Conservation (phyloP, 1,140 invertebrate genomes). For the Trichonephila clavata region DNA sequence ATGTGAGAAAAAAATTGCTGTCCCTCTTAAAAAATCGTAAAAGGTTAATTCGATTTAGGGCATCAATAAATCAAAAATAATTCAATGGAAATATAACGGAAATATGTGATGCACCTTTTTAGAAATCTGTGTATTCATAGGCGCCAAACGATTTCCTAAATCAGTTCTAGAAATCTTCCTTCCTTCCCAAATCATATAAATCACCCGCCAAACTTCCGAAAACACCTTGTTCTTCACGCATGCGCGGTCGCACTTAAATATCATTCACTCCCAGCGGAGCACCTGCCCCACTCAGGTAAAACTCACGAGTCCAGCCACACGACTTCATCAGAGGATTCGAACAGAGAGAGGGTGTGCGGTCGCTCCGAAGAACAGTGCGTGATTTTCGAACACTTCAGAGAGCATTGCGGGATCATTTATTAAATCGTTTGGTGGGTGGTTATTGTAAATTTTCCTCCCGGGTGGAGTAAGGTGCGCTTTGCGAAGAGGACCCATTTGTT, state of each 20-base stretch:
- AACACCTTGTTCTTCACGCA: slow-evolving; percentile 29
- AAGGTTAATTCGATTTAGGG: too few relatives aligned
- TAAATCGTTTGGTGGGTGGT: slow-evolving; percentile 22
- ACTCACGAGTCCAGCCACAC: slow-evolving; percentile 3
- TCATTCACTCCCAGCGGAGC: not conserved
- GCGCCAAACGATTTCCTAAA: not conserved
- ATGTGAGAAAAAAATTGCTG: too few relatives aligned
- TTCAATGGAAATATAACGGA: not conserved
- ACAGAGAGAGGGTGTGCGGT: not conserved
- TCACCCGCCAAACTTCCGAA: slow-evolving; percentile 22
- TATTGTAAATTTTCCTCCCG: not conserved
- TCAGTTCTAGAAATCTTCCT: not conserved
- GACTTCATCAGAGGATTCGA: not conserved
- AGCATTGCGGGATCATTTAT: not conserved
- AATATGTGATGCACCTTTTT: not conserved
- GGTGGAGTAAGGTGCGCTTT: slow-evolving; percentile 5
- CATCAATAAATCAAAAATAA: not conserved
- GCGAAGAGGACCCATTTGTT: not conserved
- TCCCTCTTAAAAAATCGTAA: too few relatives aligned
- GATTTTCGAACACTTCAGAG: not conserved
- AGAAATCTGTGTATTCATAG: not conserved
- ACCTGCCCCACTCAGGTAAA: slow-evolving; percentile 29
- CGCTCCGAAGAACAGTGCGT: not conserved
- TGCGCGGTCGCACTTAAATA: not conserved
- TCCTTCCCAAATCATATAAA: not conserved